Conservation (phyloP, 2,797 vertebrate species). For the Heteromormyrus szaboi region DNA sequence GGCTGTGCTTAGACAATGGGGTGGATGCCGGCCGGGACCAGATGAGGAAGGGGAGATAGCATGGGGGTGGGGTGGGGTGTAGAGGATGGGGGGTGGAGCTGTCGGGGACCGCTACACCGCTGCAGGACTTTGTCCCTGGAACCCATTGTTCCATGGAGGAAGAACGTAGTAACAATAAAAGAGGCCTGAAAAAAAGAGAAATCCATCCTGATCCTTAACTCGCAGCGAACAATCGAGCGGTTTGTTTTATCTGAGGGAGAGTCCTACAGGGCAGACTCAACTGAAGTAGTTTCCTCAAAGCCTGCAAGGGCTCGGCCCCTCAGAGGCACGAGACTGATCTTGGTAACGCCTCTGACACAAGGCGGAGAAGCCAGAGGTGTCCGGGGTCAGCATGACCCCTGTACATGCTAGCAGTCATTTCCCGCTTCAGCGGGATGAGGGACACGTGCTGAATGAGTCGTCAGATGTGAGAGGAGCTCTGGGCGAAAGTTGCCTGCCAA, state of each 20-base stretch:
- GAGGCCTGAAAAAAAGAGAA: slow-evolving; percentile 29
- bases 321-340: neutral
- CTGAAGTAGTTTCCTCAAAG: neutral
- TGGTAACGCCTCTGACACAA: neutral
- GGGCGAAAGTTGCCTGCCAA: neutral
- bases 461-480: neutral
- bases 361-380: neutral
- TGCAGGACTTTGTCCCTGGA: slow-evolving; percentile 68
- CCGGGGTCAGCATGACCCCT: neutral
- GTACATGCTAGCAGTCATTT: neutral
- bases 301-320: neutral
- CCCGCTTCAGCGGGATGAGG: neutral
- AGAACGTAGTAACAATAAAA: slow-evolving; percentile 73
- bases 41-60: slow-evolving; percentile 71
- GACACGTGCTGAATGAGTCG: neutral
- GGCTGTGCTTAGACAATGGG: slow-evolving; percentile 65
- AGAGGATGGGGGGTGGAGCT: slow-evolving; percentile 54
- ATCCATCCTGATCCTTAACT: slow-evolving; percentile 10
- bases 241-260: slow-evolving; percentile 39
- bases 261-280: neutral
- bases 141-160: slow-evolving; percentile 68
- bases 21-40: slow-evolving; percentile 65
- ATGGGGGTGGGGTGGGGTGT: slow-evolving; percentile 46
- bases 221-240: neutral
- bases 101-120: slow-evolving; percentile 54